Percentiles rank a stretch among this genome's conserved stretches.
phyloP scores from a whole-genome alignment of 2,888 invertebrate species.

The Terebella lapidaria region DNA sequence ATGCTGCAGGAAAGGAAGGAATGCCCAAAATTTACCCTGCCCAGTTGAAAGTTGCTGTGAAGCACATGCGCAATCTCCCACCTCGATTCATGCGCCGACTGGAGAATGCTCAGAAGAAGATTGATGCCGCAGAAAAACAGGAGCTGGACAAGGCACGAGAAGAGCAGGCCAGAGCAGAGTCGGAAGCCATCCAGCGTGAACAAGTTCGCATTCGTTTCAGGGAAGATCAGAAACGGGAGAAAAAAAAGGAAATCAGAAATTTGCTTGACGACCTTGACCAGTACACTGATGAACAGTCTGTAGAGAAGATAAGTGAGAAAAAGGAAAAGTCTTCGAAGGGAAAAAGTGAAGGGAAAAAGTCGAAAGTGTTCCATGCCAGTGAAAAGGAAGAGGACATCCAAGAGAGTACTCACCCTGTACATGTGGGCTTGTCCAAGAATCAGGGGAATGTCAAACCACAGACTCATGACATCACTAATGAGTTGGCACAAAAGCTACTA shows the following conservation, averaged over 20 bases:
- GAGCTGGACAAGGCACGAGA: neutral
- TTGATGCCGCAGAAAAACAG: slow-evolving; percentile 7
- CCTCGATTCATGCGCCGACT: slow-evolving; percentile 25
- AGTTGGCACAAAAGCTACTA: neutral
- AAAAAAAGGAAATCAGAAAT: slow-evolving; percentile 21
- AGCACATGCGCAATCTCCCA: slow-evolving; percentile 29
- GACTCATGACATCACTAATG: neutral
- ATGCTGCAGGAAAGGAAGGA: slow-evolving; percentile 10
- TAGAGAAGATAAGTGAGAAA: neutral
- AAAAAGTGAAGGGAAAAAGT: neutral
- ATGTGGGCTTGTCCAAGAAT: neutral
- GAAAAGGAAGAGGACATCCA: neutral
- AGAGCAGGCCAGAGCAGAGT: neutral
- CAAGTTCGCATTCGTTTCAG: slow-evolving; percentile 9
- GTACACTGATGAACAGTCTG: slow-evolving; percentile 18
- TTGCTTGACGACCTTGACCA: slow-evolving; percentile 20
- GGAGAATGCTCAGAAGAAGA: slow-evolving; percentile 15
- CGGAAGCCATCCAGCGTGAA: neutral
- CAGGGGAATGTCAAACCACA: neutral
- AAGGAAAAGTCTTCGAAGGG: neutral
- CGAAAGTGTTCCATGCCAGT: neutral
- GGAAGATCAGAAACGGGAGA: slow-evolving; percentile 15
- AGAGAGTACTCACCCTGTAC: neutral
- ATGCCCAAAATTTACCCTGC: slow-evolving; percentile 24
- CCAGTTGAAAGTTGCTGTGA: slow-evolving; percentile 29